phyloP scores from a whole-genome alignment of 2,888 invertebrate genomes.

The Drosophila planitibia region DNA sequence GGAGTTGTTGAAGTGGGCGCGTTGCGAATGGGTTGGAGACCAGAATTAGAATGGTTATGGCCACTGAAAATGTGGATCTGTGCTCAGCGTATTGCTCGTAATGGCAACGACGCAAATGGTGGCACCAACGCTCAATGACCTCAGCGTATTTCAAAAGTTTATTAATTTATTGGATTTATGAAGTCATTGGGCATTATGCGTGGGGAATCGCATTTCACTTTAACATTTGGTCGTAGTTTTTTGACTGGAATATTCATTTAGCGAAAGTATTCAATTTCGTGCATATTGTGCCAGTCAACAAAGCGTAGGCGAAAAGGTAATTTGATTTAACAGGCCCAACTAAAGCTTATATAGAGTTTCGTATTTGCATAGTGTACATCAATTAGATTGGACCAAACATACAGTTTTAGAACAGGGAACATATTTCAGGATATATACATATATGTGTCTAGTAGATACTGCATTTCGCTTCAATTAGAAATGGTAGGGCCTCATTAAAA shows the following conservation, averaged over 20 bases:
- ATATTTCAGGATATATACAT: background rate
- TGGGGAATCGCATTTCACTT: slow-evolving; percentile 57
- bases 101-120: slow-evolving; percentile 44
- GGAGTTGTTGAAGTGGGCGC: slow-evolving; percentile 72
- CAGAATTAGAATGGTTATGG: slow-evolving; percentile 16
- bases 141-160: slow-evolving; percentile 81
- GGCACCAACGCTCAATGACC: slow-evolving; percentile 67
- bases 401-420: slow-evolving; percentile 19
- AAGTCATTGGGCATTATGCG: slow-evolving; percentile 79
- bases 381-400: slow-evolving; percentile 33
- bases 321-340: slow-evolving; percentile 68
- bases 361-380: slow-evolving; percentile 52
- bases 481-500: background rate
- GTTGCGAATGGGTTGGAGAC: slow-evolving; percentile 69
- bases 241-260: slow-evolving; percentile 54
- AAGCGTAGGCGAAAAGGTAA: slow-evolving; percentile 60
- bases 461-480: slow-evolving; percentile 17
- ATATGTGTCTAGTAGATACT: background rate
- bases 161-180: slow-evolving; percentile 82
- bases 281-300: slow-evolving; percentile 39
- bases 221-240: slow-evolving; percentile 28
- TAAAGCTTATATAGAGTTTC: slow-evolving; percentile 27
- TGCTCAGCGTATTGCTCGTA: slow-evolving; percentile 23
- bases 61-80: slow-evolving; percentile 24
- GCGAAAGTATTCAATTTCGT: slow-evolving; percentile 75